These are phyloP conservation scores for Brachirus orientalis DNA, from an alignment of 2,113 vertebrate genomes.

Conservation along the genomic window DNA sequence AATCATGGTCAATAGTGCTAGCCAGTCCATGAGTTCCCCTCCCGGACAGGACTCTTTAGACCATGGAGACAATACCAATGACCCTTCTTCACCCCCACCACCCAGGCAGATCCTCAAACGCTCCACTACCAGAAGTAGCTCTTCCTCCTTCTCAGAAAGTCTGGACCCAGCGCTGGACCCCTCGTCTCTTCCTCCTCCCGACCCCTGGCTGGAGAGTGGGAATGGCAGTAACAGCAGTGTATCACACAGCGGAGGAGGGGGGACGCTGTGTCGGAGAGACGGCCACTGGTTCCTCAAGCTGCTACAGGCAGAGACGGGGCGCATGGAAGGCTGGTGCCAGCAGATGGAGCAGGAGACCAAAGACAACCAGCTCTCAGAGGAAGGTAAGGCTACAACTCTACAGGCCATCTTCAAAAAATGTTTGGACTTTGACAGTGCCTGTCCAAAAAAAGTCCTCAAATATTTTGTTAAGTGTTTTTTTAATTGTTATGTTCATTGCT, in stretches of 20 bases:
- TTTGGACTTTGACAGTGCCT: no score
- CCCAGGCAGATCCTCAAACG: slow-evolving; percentile 90
- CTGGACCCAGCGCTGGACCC: slow-evolving; percentile 95
- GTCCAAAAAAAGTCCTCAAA: no score
- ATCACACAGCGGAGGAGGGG: slow-evolving; percentile 74
- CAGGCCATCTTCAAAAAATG: no score
- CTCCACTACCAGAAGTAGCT: slow-evolving; percentile 92
- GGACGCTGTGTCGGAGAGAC: slow-evolving; percentile 88
- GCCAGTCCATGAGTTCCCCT: slow-evolving; percentile 88
- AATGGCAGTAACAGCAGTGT: slow-evolving; percentile 81
- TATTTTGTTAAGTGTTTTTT: no score
- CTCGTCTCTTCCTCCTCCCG: slow-evolving; percentile 94
- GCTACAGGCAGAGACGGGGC: slow-evolving; percentile 94
- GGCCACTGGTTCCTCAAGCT: slow-evolving; percentile 99
- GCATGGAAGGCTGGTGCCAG: slow-evolving; percentile 98
- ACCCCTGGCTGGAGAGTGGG: slow-evolving; percentile 95
- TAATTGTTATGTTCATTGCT: no score
- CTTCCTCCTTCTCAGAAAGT: slow-evolving; percentile 97
- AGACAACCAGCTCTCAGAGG: slow-evolving; percentile 96
- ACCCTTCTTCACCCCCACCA: slow-evolving; percentile 72
- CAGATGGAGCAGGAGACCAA: slow-evolving; percentile 99
- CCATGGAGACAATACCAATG: slow-evolving; percentile 80
- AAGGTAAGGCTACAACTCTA: slow-evolving; percentile 90
- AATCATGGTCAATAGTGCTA: slow-evolving; percentile 81
- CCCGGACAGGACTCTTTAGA: slow-evolving; percentile 83